Evolutionary conservation across 2,888 invertebrate genomes (phyloP).

Genomic region (Melanargia galathea): DNA sequence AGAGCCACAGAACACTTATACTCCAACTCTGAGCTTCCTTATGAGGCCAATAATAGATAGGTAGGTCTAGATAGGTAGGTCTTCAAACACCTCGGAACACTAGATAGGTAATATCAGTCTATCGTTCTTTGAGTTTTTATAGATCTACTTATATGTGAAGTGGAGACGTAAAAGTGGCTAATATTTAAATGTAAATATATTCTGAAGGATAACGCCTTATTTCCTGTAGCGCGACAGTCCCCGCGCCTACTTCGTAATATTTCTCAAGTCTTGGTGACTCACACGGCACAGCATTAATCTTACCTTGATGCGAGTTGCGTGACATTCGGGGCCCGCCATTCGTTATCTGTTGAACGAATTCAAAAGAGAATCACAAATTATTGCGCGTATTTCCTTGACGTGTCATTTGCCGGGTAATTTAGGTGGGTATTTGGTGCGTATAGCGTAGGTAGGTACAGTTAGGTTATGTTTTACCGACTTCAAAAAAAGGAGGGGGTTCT

Average conservation of each 20-base stretch:
- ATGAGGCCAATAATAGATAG: no score
- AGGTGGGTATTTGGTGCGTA: neutral
- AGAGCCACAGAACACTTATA: no score
- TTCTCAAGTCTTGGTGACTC: conserved; percentile 3
- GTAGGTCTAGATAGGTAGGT: no score
- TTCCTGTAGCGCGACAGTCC: conserved; percentile 7
- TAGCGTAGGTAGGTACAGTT: no score
- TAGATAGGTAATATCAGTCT: no score
- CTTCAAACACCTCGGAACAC: no score
- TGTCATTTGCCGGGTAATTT: conserved; percentile 7
- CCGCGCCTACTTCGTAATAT: neutral
- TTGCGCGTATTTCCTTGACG: conserved; percentile 6
- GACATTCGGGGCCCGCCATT: conserved; percentile 4
- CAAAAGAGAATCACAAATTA: conserved; percentile 11
- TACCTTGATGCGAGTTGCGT: conserved; percentile 19
- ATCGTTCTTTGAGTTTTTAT: no score
- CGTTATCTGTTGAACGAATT: conserved; percentile 9
- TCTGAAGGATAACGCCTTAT: conserved; percentile 4
- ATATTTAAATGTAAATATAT: conserved; percentile 1
- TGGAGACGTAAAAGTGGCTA: no score
- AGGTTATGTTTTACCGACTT: neutral
- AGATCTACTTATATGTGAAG: no score
- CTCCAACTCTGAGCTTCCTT: no score
- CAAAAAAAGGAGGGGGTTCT: no score
- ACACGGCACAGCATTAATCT: conserved; percentile 16